phyloP scores from a whole-genome alignment of 1,140 invertebrate species.

The Tribolium madens region DNA sequence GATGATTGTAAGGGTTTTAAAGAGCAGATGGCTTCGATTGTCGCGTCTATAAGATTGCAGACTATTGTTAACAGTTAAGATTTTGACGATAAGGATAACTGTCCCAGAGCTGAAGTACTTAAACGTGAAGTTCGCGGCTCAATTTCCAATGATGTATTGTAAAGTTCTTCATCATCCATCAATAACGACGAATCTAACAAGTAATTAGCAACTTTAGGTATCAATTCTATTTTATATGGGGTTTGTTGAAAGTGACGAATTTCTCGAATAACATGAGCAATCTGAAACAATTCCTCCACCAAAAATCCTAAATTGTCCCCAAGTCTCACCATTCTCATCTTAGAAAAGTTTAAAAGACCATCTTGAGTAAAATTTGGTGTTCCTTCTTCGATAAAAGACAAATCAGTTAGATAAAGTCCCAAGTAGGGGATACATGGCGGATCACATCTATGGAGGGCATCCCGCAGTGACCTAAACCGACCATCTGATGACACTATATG shows the following conservation, averaged over 20 bases:
- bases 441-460: conserved; percentile 91
- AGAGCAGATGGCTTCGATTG: conserved; percentile 12
- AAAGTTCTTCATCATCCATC: conserved; percentile 86
- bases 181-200: conserved; percentile 82
- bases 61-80: conserved; percentile 41
- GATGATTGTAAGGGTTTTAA: conserved; percentile 29
- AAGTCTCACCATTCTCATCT: conserved; percentile 91
- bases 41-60: conserved; percentile 31
- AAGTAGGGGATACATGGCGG: conserved; percentile 94
- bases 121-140: conserved; percentile 80
- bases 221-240: conserved; percentile 90
- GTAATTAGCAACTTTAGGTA: conserved; percentile 84
- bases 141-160: conserved; percentile 84
- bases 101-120: conserved; percentile 49
- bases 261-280: conserved; percentile 93
- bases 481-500: conserved; percentile 90
- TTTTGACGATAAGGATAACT: conserved; percentile 36
- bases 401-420: conserved; percentile 92
- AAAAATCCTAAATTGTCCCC: background rate
- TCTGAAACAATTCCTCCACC: conserved; percentile 70
- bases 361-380: conserved; percentile 93
- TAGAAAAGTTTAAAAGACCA: conserved; percentile 93
- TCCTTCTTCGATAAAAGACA: conserved; percentile 95
- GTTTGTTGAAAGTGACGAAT: conserved; percentile 94
- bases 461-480: conserved; percentile 87